phyloP scores from a whole-genome alignment of 1,140 invertebrate species.

The Dendrolimus punctatus region DNA sequence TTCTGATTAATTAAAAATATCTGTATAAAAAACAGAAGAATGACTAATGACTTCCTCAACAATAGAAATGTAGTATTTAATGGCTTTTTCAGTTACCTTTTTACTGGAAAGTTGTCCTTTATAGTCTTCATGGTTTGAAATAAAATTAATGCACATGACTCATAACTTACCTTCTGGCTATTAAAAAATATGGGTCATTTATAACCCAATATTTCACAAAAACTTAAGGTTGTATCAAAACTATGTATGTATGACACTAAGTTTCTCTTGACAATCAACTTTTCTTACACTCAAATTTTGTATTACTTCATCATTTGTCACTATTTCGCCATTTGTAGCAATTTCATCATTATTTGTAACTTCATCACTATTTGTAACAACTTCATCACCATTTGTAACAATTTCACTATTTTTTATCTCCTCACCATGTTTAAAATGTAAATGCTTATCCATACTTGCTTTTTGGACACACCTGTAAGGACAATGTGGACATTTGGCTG shows the following conservation, averaged over 20 bases:
- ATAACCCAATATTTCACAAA: background rate
- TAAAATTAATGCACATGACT: too few species aligned
- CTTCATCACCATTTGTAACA: background rate
- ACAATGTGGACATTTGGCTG: conserved; percentile 57
- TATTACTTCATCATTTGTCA: conserved; percentile 29
- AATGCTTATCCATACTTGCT: conserved; percentile 61
- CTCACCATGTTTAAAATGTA: conserved; percentile 52
- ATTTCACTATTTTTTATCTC: background rate
- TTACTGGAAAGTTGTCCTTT: too few species aligned
- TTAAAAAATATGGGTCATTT: too few species aligned
- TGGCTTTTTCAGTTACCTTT: too few species aligned
- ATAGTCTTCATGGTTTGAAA: too few species aligned
- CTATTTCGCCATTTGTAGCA: conserved; percentile 5
- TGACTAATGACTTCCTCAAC: too few species aligned
- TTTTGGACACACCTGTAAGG: conserved; percentile 60
- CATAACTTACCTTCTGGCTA: too few species aligned
- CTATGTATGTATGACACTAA: conserved; percentile 1
- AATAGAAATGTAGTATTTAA: too few species aligned
- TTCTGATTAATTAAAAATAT: too few species aligned
- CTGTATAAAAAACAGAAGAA: too few species aligned
- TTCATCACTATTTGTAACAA: background rate
- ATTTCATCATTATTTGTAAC: background rate
- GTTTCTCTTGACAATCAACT: conserved; percentile 8
- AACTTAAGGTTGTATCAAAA: background rate
- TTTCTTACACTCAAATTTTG: conserved; percentile 59